Conservation (phyloP, 2,888 invertebrate genomes). For the Cheilosia vulpina region DNA sequence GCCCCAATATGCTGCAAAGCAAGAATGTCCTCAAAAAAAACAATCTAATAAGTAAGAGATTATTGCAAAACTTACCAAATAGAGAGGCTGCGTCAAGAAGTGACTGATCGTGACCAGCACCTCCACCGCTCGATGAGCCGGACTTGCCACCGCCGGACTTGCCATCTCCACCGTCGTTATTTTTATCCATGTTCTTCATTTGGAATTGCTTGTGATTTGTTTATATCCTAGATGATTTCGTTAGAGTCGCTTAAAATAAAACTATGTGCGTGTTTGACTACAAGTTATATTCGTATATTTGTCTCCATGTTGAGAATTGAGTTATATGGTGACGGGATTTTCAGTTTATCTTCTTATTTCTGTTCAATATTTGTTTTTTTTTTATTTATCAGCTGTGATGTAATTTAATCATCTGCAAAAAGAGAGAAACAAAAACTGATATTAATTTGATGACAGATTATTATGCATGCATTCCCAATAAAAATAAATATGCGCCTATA, state of each 20-base stretch:
- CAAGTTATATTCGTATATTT: conserved; percentile 61
- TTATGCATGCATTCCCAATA: conserved; percentile 18
- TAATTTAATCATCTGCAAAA: conserved; percentile 55
- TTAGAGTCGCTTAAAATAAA: conserved; percentile 19
- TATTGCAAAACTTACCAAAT: conserved; percentile 84
- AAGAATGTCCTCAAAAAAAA: conserved; percentile 75
- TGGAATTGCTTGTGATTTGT: conserved; percentile 35
- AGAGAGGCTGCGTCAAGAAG: conserved; percentile 92
- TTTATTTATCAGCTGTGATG: conserved; percentile 47
- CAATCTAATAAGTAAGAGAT: conserved; percentile 81
- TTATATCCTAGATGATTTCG: conserved; percentile 18
- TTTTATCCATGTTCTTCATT: conserved; percentile 89
- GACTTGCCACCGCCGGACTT: conserved; percentile 84
- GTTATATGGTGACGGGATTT: conserved; percentile 55
- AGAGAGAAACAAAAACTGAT: not conserved
- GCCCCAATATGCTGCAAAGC: conserved; percentile 90
- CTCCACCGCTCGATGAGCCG: conserved; percentile 77
- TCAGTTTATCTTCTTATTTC: not conserved
- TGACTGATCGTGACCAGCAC: conserved; percentile 86
- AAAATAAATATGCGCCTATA: not conserved
- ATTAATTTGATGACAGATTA: not conserved
- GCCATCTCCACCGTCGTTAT: conserved; percentile 86
- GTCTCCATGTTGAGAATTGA: conserved; percentile 64
- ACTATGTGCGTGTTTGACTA: conserved; percentile 55
- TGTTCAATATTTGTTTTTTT: conserved; percentile 27